Base-by-base conservation (phyloP, 35 echinoderm and acorn worm genomes). In the Ptychodera flava region DNA sequence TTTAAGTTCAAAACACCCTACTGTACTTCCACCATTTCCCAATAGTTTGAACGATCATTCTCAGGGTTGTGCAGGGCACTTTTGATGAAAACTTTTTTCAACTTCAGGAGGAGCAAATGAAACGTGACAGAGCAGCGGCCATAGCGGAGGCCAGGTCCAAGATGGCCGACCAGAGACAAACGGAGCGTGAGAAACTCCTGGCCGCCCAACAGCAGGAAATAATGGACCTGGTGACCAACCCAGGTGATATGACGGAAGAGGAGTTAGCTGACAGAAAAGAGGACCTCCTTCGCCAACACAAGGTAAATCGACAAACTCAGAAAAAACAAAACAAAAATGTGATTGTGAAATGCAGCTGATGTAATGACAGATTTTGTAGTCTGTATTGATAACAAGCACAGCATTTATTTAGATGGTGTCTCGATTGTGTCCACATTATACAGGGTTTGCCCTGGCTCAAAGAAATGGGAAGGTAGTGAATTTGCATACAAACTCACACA, bases 201-300 rank as follows among this genome's bases (percentile, higher is more conserved):
- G 92, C 91, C 1, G 89, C 87, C 37, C 95, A 98, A 38, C 92
- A 94, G 81, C 93, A 94, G 77, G 95, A 98, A 83, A 92, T 98
- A 76, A 77, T 98, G 90, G 89, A 98, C 35, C 88, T 98, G 84
- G 85, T 98, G 15, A 92, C 95, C 38, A 98, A 85, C 76, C 93
- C 95, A 28, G 90, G 92, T 27, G 91, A 92, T 28, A 31, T 98
- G 88, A 83, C 89, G 31, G 85, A 92, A 15, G 78, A 81, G 0
- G 93, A 98, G 45, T 45, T 97, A 38, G 86, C 85, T 33, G 95
- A 97, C 45, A 93, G 91, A 92, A 97, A 97, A 52, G 95, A 93
- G 36, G 89, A 88, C 22, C 81, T 97, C 31, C 89, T 93, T 38
- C 85, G 92, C 16, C 91, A 93, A 82, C 95, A 97, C 75, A 93